Percentiles rank a stretch among this genome's conserved stretches.
Conservation (phyloP, 2,113 vertebrate genomes). For the Trogon melanurus region DNA sequence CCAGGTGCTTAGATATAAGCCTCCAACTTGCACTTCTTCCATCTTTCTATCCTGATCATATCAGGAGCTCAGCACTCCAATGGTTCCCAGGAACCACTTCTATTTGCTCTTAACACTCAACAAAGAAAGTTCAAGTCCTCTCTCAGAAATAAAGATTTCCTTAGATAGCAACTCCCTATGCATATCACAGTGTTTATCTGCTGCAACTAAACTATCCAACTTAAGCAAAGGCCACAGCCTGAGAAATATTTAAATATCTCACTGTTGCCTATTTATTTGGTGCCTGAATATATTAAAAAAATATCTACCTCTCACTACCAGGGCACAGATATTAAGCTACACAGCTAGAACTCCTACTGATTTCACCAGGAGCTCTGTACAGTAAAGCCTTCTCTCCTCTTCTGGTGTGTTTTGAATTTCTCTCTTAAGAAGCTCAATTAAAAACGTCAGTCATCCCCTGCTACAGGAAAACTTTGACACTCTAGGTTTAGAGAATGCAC, state of each 20-base stretch:
- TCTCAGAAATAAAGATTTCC: background rate
- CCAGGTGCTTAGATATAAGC: background rate
- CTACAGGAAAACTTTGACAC: constrained; percentile 6
- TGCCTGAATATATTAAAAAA: background rate
- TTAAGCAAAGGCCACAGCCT: background rate
- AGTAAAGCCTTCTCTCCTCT: background rate
- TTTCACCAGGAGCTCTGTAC: background rate
- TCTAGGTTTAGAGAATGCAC: background rate
- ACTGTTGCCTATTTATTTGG: background rate
- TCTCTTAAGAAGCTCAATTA: background rate
- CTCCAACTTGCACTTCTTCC: background rate
- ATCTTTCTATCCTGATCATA: background rate
- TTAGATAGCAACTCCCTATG: background rate
- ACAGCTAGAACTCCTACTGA: background rate
- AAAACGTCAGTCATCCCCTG: background rate
- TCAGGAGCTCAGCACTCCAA: background rate
- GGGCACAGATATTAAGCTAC: background rate
- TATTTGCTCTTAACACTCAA: background rate
- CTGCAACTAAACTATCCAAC: background rate
- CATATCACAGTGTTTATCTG: background rate
- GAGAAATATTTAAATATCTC: background rate
- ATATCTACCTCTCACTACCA: background rate
- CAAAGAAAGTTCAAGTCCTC: background rate
- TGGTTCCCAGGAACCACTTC: background rate
- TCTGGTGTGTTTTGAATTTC: background rate